Evolutionary conservation across 2,888 invertebrate species (phyloP).

Genomic region (Trissolcus brochymenae): DNA sequence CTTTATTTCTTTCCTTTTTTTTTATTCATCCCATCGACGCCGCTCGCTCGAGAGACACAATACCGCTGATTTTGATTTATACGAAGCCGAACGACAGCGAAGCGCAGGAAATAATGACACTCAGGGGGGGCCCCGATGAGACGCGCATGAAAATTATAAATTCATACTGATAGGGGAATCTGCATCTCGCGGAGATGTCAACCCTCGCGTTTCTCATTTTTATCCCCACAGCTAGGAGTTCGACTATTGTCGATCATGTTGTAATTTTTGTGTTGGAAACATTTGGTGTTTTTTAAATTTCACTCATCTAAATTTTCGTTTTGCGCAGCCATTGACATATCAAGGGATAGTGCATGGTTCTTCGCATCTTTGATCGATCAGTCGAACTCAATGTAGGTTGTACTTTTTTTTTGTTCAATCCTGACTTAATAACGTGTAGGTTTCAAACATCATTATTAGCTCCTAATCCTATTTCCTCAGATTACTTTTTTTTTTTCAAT

Average conservation of each 20-base stretch:
- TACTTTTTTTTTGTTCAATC: background rate
- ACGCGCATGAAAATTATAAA: conserved; percentile 74
- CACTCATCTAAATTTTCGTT: no score
- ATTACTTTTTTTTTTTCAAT: conserved; percentile 16
- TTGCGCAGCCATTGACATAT: background rate
- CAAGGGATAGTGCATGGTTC: no score
- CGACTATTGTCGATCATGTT: no score
- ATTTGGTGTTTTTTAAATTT: background rate
- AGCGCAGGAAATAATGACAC: conserved; percentile 62
- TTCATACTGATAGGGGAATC: conserved; percentile 70
- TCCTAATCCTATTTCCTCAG: conserved; percentile 22
- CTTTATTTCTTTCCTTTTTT: conserved; percentile 9
- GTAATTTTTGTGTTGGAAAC: background rate
- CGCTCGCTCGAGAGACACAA: conserved; percentile 64
- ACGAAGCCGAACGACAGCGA: conserved; percentile 73
- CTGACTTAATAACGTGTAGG: conserved; percentile 11
- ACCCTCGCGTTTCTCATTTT: conserved; percentile 36
- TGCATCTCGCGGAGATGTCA: conserved; percentile 59
- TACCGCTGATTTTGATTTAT: conserved; percentile 76
- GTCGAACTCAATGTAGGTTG: no score
- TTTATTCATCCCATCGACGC: conserved; percentile 56
- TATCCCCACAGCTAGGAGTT: background rate
- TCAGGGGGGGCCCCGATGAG: conserved; percentile 56
- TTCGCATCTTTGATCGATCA: no score
- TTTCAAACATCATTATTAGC: conserved; percentile 18